Evolutionary conservation across 2,888 invertebrate species (phyloP), one percentile per base, ranked within the genome.

Genomic region (Leptinotarsa peninsularis): DNA sequence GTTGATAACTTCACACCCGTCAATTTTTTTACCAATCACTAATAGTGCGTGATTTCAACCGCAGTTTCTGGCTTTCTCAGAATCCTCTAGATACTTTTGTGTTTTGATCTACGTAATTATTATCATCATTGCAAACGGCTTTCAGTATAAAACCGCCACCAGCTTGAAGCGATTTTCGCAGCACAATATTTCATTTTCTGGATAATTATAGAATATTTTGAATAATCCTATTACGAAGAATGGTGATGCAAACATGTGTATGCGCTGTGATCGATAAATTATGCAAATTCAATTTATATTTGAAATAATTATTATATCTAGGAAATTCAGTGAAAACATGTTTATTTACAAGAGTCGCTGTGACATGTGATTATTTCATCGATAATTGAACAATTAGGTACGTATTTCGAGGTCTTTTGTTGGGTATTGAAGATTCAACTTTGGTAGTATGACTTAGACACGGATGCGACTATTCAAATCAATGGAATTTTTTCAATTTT

Each of bases 261-360:
- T n/a, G 18, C 13, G 49, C 58, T 58, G 49, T 70, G 49, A 58
- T 70, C 70, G 70, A 58, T 70, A 17, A 49, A 58, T 70, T 60
- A 70, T 60, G 70, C 18, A 70, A 70, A 70, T 70, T 58, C 60
- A 70, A 49, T 70, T 43, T 21, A 70, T 23, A 70, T 60, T 43
- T 49, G 1, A 58, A 49, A 49, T 49, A 21, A 23, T 23, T 49
- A 67, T 50, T 52, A 52, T 63, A 63, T 33, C 27, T 21, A 43
- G 63, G 10, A n/a, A 63, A 43, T 27, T 15, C 23, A 23, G 58
- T 21, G 23, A 63, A 63, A 63, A 63, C 63, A 43, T 58, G 15
- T 58, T 58, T 21, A 52, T 52, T 15, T 43, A 13, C 52, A n/a
- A 15, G 52, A 15, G n/a, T 52, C 52, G 52, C n/a, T 52, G 15